Evolutionary conservation across 2,888 invertebrate genomes (phyloP).

Genomic region (Cryptops parisi): DNA sequence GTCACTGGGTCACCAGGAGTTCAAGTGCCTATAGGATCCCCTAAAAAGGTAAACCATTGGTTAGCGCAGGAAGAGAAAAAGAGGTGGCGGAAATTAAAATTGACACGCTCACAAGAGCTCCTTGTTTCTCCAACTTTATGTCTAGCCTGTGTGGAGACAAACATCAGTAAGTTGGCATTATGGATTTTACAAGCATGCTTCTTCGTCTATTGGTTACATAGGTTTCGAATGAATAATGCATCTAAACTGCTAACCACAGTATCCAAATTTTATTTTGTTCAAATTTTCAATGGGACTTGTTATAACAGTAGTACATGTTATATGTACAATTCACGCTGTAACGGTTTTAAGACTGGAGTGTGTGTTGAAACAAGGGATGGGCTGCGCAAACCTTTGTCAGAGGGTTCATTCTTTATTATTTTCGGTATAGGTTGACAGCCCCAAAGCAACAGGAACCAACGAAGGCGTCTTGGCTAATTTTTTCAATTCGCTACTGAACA

Average conservation of each 20-base stretch:
- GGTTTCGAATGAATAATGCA: too few species aligned
- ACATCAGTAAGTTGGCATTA: conserved; percentile 16
- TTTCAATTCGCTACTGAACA: conserved; percentile 92
- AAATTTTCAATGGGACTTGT: too few species aligned
- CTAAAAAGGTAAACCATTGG: conserved; percentile 33
- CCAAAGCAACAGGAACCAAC: conserved; percentile 48
- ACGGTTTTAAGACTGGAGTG: too few species aligned
- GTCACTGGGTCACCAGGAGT: conserved; percentile 32
- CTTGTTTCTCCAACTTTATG: neutral
- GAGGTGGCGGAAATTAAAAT: too few species aligned
- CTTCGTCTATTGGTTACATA: too few species aligned
- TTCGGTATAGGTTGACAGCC: conserved; percentile 48
- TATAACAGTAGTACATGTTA: too few species aligned
- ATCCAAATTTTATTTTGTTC: too few species aligned
- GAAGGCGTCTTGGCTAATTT: conserved; percentile 95
- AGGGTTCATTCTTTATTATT: too few species aligned
- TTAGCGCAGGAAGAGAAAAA: too few species aligned
- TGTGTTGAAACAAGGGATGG: neutral
- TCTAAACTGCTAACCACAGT: too few species aligned
- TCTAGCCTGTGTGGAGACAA: conserved; percentile 16
- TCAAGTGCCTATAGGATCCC: conserved; percentile 34
- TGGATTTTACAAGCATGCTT: too few species aligned
- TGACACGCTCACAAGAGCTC: conserved; percentile 6
- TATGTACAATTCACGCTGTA: conserved; percentile 10
- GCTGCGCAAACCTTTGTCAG: too few species aligned